Base-by-base conservation (phyloP, 2,113 vertebrate genomes). In the Vulpes ferrilata region DNA sequence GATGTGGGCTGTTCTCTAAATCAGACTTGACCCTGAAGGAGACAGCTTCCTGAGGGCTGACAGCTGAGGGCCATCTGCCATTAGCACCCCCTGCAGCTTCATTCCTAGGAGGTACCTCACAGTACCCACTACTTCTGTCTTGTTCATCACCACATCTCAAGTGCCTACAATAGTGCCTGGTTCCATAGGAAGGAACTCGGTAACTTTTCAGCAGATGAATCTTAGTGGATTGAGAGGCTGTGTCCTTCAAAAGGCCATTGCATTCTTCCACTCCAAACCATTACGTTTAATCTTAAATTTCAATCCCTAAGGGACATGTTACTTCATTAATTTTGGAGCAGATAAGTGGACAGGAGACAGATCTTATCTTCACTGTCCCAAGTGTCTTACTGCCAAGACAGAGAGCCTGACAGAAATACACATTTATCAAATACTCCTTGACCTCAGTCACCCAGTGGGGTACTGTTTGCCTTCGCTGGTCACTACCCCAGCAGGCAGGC, bases 331-430 rank as follows among this genome's bases (percentile, higher is more conserved):
- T 93, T 27, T 79, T 43, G 60, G 78, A 30, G 32, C 25, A 43
- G n/a, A 90, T 51, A n/a, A 71, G 1, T 32, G 55, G 51, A 85
- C 27, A 55, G n/a, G 62, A 27, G 32, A 83, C 11, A 59, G 25
- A 81, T 38, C 65, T 65, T 87, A 81, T 30, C 78, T 60, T 87
- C 71, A 22, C 59, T 59, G 13, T 69, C 32, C 59, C 89, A 88
- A 74, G 55, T 48, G 59, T 25, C 30, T 81, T 73, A 55, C 48
- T 64, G 30, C 7, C 35, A 64, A 88, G 53, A 78, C 30, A 93
- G 64, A 93, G 73, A 85, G 32, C 43, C 35, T 19, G 60, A 60
- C 4, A 55, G 48, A 73, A 38, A 71, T 9, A 4, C 27, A 55
- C 32, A 30, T 6, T 30, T 23, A 35, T 23, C 93, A 53, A 51